Conservation (phyloP, 2,113 vertebrate genomes). For the Phoxinus phoxinus region DNA sequence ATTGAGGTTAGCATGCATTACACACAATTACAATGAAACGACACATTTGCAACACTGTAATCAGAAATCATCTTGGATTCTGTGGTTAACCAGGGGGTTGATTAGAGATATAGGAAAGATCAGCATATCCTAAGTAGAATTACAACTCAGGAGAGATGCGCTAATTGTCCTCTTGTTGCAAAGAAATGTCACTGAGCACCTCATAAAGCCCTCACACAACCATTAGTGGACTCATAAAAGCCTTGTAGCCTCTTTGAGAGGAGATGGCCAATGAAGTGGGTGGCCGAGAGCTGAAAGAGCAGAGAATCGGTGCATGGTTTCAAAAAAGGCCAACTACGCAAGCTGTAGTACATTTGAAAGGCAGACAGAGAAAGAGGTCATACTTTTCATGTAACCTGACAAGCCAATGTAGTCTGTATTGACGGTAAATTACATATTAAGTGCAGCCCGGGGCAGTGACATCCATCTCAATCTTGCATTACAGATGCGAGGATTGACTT, state of each 20-base stretch:
- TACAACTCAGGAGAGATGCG: conserved; percentile 14
- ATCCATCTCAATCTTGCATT: not conserved
- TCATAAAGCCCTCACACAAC: conserved; percentile 6
- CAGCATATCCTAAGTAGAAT: not conserved
- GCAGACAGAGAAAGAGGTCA: not conserved
- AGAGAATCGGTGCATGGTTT: not conserved
- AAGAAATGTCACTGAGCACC: conserved; percentile 17
- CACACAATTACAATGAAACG: conserved; percentile 22
- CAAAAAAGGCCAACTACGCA: not conserved
- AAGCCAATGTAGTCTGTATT: not conserved
- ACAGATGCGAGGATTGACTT: not conserved
- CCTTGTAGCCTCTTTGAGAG: not conserved
- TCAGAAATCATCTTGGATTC: conserved; percentile 33
- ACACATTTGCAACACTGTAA: conserved; percentile 31
- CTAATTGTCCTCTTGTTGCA: conserved; percentile 41
- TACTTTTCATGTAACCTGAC: not conserved
- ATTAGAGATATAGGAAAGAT: conserved; percentile 24
- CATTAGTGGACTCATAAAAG: conserved; percentile 24
- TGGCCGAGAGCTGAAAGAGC: not conserved
- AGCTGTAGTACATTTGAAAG: not conserved
- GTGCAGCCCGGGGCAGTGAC: not conserved
- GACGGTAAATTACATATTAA: not conserved
- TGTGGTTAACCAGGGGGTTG: not conserved
- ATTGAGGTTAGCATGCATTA: conserved; percentile 35
- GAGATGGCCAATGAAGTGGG: not conserved